Conservation (phyloP, 1,140 invertebrate genomes). For the Lordiphosa mommai region DNA sequence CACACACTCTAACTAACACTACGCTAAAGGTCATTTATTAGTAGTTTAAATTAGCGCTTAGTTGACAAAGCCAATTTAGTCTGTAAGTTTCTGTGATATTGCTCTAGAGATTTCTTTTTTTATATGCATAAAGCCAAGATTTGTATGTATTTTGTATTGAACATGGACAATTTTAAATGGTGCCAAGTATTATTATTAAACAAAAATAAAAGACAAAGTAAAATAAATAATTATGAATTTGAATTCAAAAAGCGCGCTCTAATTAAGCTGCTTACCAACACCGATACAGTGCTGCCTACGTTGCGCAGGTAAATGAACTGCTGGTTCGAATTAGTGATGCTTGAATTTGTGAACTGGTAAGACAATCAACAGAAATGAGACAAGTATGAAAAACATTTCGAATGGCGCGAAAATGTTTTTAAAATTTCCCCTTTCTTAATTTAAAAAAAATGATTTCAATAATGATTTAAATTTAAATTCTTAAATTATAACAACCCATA, state of each 20-base stretch:
- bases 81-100: slow-evolving; percentile 70
- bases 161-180: slow-evolving; percentile 8
- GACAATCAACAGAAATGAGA: no score
- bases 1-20: slow-evolving; percentile 33
- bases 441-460: no score
- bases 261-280: not conserved
- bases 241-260: not conserved
- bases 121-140: slow-evolving; percentile 33
- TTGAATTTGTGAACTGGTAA: not conserved
- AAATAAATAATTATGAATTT: not conserved
- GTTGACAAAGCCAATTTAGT: slow-evolving; percentile 61
- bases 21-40: slow-evolving; percentile 46
- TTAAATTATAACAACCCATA: no score
- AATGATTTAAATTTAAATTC: no score
- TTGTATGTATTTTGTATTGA: slow-evolving; percentile 27
- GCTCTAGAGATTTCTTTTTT: slow-evolving; percentile 57
- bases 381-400: no score
- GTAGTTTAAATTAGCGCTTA: slow-evolving; percentile 12
- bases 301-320: not conserved
- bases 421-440: no score
- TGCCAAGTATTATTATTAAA: slow-evolving; percentile 9
- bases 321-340: not conserved
- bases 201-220: slow-evolving; percentile 11
- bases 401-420: no score
- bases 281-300: not conserved